Conservation (phyloP, 2,888 invertebrate species). For the Axea sp. region DNA sequence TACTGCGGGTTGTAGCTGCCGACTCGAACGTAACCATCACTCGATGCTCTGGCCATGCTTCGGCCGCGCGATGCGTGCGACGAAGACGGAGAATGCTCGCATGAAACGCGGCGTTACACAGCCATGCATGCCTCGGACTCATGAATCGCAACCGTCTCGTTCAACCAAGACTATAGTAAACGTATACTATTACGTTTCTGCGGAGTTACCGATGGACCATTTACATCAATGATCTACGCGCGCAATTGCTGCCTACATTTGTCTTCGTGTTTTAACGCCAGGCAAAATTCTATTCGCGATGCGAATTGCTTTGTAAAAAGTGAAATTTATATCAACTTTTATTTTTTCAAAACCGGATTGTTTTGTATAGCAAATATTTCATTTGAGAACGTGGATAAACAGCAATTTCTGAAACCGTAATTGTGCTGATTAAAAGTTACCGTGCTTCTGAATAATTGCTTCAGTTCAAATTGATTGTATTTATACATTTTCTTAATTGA, state of each 20-base stretch:
- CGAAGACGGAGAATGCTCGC: constrained; percentile 36
- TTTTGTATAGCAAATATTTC: too few species aligned
- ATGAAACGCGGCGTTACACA: constrained; percentile 41
- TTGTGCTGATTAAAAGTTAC: too few species aligned
- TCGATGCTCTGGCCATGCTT: constrained; percentile 53
- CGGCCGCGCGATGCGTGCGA: constrained; percentile 32
- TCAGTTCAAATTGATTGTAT: too few species aligned
- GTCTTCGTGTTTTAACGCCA: constrained; percentile 32
- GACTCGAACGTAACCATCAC: constrained; percentile 61
- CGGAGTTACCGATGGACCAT: constrained; percentile 56
- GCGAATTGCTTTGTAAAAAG: constrained; percentile 23
- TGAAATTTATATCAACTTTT: constrained; percentile 19
- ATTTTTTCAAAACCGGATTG: too few species aligned
- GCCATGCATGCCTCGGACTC: constrained; percentile 50
- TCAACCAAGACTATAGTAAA: constrained; percentile 58
- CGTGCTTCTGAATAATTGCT: too few species aligned
- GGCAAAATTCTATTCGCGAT: constrained; percentile 23
- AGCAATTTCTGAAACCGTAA: too few species aligned
- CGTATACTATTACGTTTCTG: constrained; percentile 60
- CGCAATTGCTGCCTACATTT: constrained; percentile 34
- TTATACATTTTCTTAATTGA: too few species aligned
- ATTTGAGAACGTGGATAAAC: too few species aligned
- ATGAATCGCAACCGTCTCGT: constrained; percentile 62
- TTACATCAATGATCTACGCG: constrained; percentile 60
- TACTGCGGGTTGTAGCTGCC: constrained; percentile 73